Evolutionary conservation across 1,140 invertebrate species (phyloP), one percentile per base, ranked within the genome.

Genomic region (Drosophila suzukii): DNA sequence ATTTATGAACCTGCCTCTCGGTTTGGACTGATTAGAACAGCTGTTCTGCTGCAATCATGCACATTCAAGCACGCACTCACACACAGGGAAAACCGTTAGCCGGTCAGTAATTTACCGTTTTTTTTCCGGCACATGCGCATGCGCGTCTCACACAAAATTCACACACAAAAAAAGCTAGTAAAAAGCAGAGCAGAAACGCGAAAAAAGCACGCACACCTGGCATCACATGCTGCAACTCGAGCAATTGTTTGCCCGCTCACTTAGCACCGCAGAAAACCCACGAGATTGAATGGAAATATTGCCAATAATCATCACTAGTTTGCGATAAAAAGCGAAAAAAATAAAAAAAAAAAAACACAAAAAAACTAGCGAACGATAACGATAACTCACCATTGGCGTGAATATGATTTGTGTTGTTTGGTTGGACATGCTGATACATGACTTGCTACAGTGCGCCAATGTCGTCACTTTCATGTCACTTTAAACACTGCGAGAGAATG

Each of bases 361-460:
- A 50, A 47, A 12, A 15, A 50, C 24, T 13, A 6, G 32, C 32
- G 32, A 34, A 55, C 38, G 53, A 36, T 49, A 41, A 12, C 36
- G 30, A 51, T 41, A 63, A 84, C 91, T 92, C 80, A 92, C 91
- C 91, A 73, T 92, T 90, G 78, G 83, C 81, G 90, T 91, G 75
- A 92, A 92, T 90, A 90, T 92, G 84, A 90, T 79, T 79, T 92
- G 89, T 90, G 84, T 91, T 81, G 88, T 82, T 92, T 90, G 91
- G 81, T 92, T 91, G 86, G 90, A 88, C 90, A 91, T 92, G 91
- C 89, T 92, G 91, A 92, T 92, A 92, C 91, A 92, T 92, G 91
- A 92, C 91, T 92, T 91, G 80, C 66, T 89, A 92, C 85, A 83
- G 82, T 91, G 78, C 85, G 79, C 89, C 89, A 85, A 91, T 90